Evolutionary conservation across 2,888 invertebrate genomes (phyloP).

Genomic region (Brachyptera risi): DNA sequence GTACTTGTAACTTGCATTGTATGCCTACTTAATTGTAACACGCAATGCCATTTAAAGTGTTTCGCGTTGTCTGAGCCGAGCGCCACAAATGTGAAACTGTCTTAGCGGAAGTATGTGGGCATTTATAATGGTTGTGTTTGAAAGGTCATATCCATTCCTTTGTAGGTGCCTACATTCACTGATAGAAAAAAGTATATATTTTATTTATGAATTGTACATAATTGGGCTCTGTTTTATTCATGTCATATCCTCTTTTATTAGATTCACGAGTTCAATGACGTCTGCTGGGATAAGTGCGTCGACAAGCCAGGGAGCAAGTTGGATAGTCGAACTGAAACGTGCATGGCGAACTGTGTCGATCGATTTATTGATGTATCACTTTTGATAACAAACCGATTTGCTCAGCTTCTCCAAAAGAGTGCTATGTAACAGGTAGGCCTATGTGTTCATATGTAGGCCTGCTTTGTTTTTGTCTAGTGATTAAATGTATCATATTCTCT

Average conservation of each 20-base stretch:
- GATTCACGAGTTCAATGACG: slow-evolving; percentile 90
- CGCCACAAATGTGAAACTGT: too few relatives aligned
- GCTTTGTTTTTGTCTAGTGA: too few relatives aligned
- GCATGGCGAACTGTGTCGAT: slow-evolving; percentile 88
- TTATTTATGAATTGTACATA: too few relatives aligned
- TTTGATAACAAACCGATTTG: slow-evolving; percentile 82
- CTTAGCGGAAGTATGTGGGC: too few relatives aligned
- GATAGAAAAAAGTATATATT: neutral
- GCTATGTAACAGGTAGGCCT: slow-evolving; percentile 39
- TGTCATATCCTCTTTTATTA: slow-evolving; percentile 46
- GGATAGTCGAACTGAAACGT: slow-evolving; percentile 84
- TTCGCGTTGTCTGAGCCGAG: too few relatives aligned
- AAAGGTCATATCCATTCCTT: too few relatives aligned
- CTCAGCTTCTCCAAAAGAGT: slow-evolving; percentile 76
- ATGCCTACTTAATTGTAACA: too few relatives aligned
- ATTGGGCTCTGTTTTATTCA: too few relatives aligned
- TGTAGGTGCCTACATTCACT: neutral
- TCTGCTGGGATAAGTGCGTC: slow-evolving; percentile 95
- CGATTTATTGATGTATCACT: slow-evolving; percentile 91
- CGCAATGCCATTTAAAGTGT: too few relatives aligned
- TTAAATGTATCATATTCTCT: neutral
- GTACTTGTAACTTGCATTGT: too few relatives aligned
- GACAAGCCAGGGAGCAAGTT: slow-evolving; percentile 85
- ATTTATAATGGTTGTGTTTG: too few relatives aligned
- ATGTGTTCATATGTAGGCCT: too few relatives aligned